These are phyloP conservation scores for Aix galericulata DNA, from an alignment of 2,113 vertebrate genomes.

Conservation along the genomic window DNA sequence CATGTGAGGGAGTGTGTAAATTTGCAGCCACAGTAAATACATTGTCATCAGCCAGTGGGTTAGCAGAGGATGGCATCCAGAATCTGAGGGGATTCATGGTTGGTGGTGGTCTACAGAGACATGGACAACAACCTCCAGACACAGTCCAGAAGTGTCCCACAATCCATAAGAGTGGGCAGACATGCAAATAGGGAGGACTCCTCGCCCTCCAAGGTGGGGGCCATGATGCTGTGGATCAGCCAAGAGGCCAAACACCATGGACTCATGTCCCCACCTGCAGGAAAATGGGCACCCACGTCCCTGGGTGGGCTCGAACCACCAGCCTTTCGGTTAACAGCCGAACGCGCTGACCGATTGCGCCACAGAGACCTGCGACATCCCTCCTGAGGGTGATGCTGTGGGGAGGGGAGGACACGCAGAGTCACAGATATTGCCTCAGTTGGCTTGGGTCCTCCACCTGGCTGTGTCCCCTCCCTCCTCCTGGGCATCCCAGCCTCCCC, in stretches of 20 bases:
- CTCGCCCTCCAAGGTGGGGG: too few relatives aligned
- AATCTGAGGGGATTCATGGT: neutral
- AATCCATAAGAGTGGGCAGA: too few relatives aligned
- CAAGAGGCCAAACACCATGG: too few relatives aligned
- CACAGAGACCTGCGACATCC: neutral
- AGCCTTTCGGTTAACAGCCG: constrained; percentile 68
- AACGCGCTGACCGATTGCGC: neutral
- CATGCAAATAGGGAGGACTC: too few relatives aligned
- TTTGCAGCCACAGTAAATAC: neutral
- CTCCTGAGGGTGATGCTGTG: neutral
- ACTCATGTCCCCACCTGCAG: too few relatives aligned
- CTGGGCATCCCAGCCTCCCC: fast-evolving
- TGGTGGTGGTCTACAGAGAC: neutral
- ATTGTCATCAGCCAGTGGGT: neutral
- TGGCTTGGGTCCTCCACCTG: neutral
- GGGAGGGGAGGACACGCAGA: neutral
- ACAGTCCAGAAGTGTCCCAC: too few relatives aligned
- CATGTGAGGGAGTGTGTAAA: too few relatives aligned
- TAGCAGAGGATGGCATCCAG: neutral
- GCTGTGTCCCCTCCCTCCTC: neutral
- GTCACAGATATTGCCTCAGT: neutral
- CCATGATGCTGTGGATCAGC: too few relatives aligned
- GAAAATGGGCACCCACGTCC: neutral
- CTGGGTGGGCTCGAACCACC: constrained; percentile 67
- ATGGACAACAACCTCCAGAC: neutral